Conservation (phyloP, 2,797 vertebrate species). For the Hirundo rustica region DNA sequence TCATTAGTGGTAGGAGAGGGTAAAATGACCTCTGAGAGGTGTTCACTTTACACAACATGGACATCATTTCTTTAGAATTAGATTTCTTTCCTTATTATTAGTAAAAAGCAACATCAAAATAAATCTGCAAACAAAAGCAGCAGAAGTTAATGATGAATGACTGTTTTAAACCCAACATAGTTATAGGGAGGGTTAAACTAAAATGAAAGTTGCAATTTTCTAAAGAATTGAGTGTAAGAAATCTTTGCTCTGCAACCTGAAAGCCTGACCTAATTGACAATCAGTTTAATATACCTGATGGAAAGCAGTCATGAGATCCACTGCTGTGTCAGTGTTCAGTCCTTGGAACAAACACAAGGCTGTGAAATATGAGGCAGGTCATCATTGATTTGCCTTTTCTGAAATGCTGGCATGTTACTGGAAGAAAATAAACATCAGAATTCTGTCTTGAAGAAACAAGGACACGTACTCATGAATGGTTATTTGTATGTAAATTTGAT, state of each 20-base stretch:
- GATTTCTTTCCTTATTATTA: background rate
- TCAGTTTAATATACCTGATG: constrained; percentile 16
- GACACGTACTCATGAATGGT: background rate
- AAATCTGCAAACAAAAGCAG: background rate
- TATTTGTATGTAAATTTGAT: background rate
- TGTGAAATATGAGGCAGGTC: constrained; percentile 19
- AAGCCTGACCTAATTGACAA: background rate
- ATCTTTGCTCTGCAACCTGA: background rate
- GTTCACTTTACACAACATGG: background rate
- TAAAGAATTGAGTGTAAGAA: background rate
- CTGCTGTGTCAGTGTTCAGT: constrained; percentile 18
- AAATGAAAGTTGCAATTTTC: background rate
- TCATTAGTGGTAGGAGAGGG: background rate
- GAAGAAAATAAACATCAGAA: background rate
- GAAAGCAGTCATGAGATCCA: constrained; percentile 5
- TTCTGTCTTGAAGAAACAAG: background rate
- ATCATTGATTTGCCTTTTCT: constrained; percentile 31
- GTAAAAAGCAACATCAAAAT: background rate
- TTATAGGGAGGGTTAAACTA: background rate
- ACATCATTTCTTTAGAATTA: background rate
- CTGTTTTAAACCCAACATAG: background rate
- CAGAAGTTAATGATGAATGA: background rate
- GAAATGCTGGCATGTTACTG: background rate
- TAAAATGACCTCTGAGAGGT: background rate
- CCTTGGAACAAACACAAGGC: background rate